Evolutionary conservation across 2,113 vertebrate species (phyloP), one percentile per base, ranked within the genome.

Genomic region (Microtus ochrogaster): DNA sequence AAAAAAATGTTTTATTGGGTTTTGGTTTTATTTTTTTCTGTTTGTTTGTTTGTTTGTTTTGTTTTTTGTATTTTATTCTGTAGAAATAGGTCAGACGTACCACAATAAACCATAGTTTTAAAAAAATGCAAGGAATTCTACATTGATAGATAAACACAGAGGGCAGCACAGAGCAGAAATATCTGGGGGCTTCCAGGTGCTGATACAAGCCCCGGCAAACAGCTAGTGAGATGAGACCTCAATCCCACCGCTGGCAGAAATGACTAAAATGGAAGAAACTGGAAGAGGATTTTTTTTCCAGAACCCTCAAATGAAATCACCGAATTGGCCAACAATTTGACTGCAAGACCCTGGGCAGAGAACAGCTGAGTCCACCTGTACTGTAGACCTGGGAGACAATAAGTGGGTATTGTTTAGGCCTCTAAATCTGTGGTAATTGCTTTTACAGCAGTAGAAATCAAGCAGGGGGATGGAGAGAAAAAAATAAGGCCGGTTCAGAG

Each of bases 71-170:
- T 8, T 52, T n/a, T 24, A 58, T 88, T 92, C 74, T 90, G 13
- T 24, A 93, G 49, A 93, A 94, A 88, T n/a, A 83, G 33, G 91
- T 49, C 72, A 16, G 47, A 93, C 78, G 26, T 10, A 73, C 36
- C 33, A 21, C 55, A 89, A 8, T 85, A 13, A 87, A 83, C 30
- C 19, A 58, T 6, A 58, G 5, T 58, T 58, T 21, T 58, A 58
- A 58, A 21, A 58, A 58, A 58, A 41, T 49, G n/a, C n/a, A n/a
- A n/a, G n/a, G n/a, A n/a, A n/a, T n/a, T n/a, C n/a, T n/a, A n/a
- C n/a, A n/a, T n/a, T n/a, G n/a, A n/a, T n/a, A n/a, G n/a, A n/a
- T n/a, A n/a, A n/a, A n/a, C n/a, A n/a, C n/a, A n/a, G n/a, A n/a
- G n/a, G 0, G 1, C 94, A 65, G 24, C 26, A 44, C 12, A 13